These are phyloP conservation scores for Isaurus tuberculatus DNA, from an alignment of 92 coral and sea anemone species.

Conservation along the genomic window DNA sequence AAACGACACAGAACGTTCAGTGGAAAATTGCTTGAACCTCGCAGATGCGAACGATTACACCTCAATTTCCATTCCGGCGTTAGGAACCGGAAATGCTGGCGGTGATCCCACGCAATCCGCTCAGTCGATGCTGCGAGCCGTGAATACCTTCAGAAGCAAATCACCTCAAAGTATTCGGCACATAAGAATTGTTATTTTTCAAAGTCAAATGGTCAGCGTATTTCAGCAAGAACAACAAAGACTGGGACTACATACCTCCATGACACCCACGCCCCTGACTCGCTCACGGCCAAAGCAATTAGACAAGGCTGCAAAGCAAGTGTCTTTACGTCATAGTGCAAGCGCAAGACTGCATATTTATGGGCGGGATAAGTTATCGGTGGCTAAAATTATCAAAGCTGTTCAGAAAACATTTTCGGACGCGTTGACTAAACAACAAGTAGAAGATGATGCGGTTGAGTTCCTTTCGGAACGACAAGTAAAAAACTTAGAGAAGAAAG, in stretches of 20 bases:
- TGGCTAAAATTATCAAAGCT: slow-evolving; percentile 22
- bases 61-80: slow-evolving; percentile 68
- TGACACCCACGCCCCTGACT: neutral
- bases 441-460: slow-evolving; percentile 55
- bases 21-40: slow-evolving; percentile 57
- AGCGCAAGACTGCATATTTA: slow-evolving; percentile 27
- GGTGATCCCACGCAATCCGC: slow-evolving; percentile 61
- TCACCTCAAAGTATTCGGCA: slow-evolving; percentile 47
- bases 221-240: slow-evolving; percentile 63
- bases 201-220: slow-evolving; percentile 53
- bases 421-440: slow-evolving; percentile 62
- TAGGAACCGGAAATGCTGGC: slow-evolving; percentile 70
- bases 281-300: neutral
- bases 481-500: slow-evolving; percentile 43
- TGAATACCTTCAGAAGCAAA: slow-evolving; percentile 40
- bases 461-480: slow-evolving; percentile 61
- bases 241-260: slow-evolving; percentile 10
- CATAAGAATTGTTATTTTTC: slow-evolving; percentile 68
- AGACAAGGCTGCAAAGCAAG: neutral
- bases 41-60: slow-evolving; percentile 60
- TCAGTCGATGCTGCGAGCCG: slow-evolving; percentile 59
- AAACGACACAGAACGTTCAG: slow-evolving; percentile 47
- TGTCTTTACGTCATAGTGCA: neutral
- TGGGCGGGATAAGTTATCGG: slow-evolving; percentile 18
- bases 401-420: slow-evolving; percentile 42